Evolutionary conservation across 2,888 invertebrate genomes (phyloP).

Genomic region (Trichopoda pennipes): DNA sequence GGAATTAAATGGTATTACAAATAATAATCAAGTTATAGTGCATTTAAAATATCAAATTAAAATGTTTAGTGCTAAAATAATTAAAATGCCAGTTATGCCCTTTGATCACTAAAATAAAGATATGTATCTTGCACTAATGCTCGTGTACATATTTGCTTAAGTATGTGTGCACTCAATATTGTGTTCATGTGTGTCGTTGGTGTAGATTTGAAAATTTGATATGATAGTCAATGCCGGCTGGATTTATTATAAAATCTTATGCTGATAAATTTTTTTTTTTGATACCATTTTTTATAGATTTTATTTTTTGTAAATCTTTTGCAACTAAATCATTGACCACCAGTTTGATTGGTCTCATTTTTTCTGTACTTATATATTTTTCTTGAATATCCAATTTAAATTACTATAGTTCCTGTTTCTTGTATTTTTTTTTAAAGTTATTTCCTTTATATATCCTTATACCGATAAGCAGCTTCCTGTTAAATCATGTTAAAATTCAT

Average conservation of each 20-base stretch:
- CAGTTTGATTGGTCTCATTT: neutral
- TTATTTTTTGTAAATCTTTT: slow-evolving; percentile 22
- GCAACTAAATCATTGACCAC: slow-evolving; percentile 33
- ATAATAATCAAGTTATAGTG: no score
- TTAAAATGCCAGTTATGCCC: no score
- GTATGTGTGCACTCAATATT: slow-evolving; percentile 2
- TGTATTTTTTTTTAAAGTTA: slow-evolving; percentile 50
- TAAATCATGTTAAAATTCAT: slow-evolving; percentile 61
- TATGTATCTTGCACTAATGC: neutral
- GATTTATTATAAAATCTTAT: slow-evolving; percentile 54
- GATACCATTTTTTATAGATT: neutral
- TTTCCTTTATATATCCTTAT: slow-evolving; percentile 62
- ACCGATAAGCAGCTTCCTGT: slow-evolving; percentile 66
- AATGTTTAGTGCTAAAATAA: no score
- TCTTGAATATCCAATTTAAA: slow-evolving; percentile 21
- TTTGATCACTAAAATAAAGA: no score
- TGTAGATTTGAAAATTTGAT: slow-evolving; percentile 30
- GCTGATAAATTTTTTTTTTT: slow-evolving; percentile 43
- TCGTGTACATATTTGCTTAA: neutral
- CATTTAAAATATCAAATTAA: no score
- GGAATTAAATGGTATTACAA: no score
- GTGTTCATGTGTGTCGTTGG: neutral
- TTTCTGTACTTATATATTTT: neutral
- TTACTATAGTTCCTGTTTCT: slow-evolving; percentile 7
- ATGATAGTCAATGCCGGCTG: slow-evolving; percentile 46